A percentile compares a stretch with the other conserved stretches of the same genome.
phyloP scores from a whole-genome alignment of 2,113 vertebrate genomes.

The Peucedramus taeniatus region DNA sequence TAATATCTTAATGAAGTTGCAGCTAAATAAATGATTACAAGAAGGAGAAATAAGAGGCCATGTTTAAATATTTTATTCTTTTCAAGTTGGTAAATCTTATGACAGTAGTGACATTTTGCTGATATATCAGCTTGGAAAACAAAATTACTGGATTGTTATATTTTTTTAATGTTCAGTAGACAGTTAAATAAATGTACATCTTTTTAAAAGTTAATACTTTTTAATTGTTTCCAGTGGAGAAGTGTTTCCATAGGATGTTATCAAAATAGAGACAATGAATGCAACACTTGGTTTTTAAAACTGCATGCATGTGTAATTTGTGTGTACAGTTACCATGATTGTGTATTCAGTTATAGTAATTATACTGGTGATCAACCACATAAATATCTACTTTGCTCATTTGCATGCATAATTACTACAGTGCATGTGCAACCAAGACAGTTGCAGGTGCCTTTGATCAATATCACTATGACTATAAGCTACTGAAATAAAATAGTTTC shows the following conservation, averaged over 20 bases:
- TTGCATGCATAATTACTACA: slow-evolving; percentile 53
- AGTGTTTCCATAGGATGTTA: not conserved
- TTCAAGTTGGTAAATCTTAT: not conserved
- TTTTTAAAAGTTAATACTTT: not conserved
- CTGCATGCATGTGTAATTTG: slow-evolving; percentile 37
- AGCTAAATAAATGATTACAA: not conserved
- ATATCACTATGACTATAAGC: slow-evolving; percentile 12
- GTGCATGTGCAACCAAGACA: slow-evolving; percentile 52
- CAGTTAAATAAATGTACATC: not conserved
- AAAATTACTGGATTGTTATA: slow-evolving; percentile 15
- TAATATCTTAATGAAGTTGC: not conserved
- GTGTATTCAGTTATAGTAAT: slow-evolving; percentile 35
- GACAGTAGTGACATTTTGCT: not conserved
- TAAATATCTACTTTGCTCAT: slow-evolving; percentile 2
- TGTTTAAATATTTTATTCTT: slow-evolving; percentile 1
- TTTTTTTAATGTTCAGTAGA: slow-evolving; percentile 52
- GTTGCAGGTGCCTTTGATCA: slow-evolving; percentile 58
- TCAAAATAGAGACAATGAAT: not conserved
- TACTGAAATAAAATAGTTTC: slow-evolving; percentile 4
- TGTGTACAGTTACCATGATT: slow-evolving; percentile 26
- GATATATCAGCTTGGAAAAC: not conserved
- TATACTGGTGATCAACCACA: not conserved
- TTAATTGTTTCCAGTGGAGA: not conserved
- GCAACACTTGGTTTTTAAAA: slow-evolving; percentile 4
- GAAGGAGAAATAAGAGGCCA: not conserved